Percentiles rank a stretch among this genome's conserved stretches.
These are phyloP conservation scores for Ceratosolen fusciceps DNA, from an alignment of 1,140 invertebrate species.

Conservation along the genomic window DNA sequence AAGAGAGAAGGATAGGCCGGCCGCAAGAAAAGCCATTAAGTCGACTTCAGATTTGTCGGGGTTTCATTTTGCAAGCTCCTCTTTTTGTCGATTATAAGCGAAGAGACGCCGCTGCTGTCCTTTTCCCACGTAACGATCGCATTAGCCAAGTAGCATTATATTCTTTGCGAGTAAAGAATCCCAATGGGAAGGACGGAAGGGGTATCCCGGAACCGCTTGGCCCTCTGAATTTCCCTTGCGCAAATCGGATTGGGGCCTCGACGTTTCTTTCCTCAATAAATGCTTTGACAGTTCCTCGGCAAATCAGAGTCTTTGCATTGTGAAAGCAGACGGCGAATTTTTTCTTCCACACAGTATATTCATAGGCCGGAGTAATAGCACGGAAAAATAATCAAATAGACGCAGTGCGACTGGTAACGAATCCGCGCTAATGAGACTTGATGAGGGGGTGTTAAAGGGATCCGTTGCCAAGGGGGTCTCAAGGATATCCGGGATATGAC, in stretches of 20 bases:
- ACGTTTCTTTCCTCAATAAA: background rate
- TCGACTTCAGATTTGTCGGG: slow-evolving; percentile 32
- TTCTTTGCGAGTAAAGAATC: background rate
- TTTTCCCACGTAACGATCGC: slow-evolving; percentile 34
- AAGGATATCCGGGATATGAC: background rate
- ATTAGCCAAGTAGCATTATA: background rate
- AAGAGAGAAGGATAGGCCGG: slow-evolving; percentile 1
- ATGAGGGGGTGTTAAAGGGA: too few relatives aligned
- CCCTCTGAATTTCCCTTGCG: background rate
- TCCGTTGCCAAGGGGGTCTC: background rate
- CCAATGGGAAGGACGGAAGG: slow-evolving; percentile 4
- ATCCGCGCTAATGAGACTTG: background rate
- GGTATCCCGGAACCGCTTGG: background rate
- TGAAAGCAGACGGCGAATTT: background rate
- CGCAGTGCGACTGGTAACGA: background rate
- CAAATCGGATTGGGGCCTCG: background rate
- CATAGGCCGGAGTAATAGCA: too few relatives aligned
- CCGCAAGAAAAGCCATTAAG: slow-evolving; percentile 53
- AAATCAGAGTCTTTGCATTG: background rate
- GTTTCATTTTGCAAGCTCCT: slow-evolving; percentile 42
- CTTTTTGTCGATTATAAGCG: slow-evolving; percentile 39
- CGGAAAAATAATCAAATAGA: background rate
- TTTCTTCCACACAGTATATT: too few relatives aligned
- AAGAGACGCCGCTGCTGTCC: background rate
- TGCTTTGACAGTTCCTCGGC: background rate